Conservation (phyloP, 2,113 vertebrate species). For the Nannobrachium achirus region DNA sequence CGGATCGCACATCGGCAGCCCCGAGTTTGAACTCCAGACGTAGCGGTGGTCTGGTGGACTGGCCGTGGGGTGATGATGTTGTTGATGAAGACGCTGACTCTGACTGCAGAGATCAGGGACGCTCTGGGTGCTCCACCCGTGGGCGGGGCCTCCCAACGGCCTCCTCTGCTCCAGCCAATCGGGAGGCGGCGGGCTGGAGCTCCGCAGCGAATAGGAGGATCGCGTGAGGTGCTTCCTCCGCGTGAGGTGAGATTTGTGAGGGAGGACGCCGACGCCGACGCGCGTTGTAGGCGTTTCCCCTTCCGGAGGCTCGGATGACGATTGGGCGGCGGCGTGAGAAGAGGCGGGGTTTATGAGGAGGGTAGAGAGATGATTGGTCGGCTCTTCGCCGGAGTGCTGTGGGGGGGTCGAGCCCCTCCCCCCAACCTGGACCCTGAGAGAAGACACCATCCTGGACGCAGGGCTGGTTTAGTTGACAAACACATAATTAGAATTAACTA, state of each 20-base stretch:
- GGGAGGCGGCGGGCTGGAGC: slow-evolving; percentile 77
- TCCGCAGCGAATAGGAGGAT: slow-evolving; percentile 85
- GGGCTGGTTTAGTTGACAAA: no score
- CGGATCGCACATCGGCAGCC: slow-evolving; percentile 9
- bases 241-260: slow-evolving; percentile 60
- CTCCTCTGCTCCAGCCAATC: slow-evolving; percentile 81
- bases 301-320: slow-evolving; percentile 22
- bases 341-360: slow-evolving; percentile 76
- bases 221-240: slow-evolving; percentile 62
- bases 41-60: slow-evolving; percentile 22
- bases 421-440: slow-evolving; percentile 88
- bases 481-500: no score
- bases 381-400: slow-evolving; percentile 82
- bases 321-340: slow-evolving; percentile 45
- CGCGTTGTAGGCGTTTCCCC: slow-evolving; percentile 46
- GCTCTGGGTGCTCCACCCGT: slow-evolving; percentile 87
- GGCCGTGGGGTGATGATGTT: neutral
- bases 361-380: slow-evolving; percentile 74
- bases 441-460: slow-evolving; percentile 89
- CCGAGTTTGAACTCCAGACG: slow-evolving; percentile 17
- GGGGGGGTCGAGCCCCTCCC: slow-evolving; percentile 84
- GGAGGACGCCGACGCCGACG: slow-evolving; percentile 61
- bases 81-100: slow-evolving; percentile 23
- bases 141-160: slow-evolving; percentile 71
- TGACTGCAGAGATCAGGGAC: slow-evolving; percentile 80